These are phyloP conservation scores for Toxonevra muliebris DNA, from an alignment of 2,888 invertebrate genomes.

Conservation along the genomic window DNA sequence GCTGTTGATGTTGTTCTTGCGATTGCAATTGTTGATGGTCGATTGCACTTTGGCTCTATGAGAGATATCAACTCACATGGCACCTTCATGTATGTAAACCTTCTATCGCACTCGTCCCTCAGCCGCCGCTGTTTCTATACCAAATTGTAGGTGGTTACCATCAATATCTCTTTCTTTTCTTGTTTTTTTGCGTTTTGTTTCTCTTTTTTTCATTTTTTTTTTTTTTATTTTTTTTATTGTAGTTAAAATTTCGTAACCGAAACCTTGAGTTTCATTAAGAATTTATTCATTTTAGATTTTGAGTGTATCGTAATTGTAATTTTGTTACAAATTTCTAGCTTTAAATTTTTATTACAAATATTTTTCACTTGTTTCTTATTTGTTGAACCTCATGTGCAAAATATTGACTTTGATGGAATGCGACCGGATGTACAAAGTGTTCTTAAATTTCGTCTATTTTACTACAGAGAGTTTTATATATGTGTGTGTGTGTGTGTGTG, in stretches of 20 bases:
- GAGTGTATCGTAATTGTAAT: constrained; percentile 10
- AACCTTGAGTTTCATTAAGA: constrained; percentile 28
- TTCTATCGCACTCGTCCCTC: not conserved
- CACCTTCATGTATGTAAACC: not conserved
- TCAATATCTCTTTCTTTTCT: constrained; percentile 12
- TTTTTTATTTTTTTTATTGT: no score
- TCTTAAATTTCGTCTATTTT: constrained; percentile 24
- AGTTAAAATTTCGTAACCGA: constrained; percentile 4
- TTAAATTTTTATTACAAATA: not conserved
- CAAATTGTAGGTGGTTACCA: constrained; percentile 30
- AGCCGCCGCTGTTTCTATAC: no score
- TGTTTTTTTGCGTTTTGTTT: no score
- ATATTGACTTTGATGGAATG: constrained; percentile 30
- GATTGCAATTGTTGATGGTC: constrained; percentile 31
- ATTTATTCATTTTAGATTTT: constrained; percentile 14
- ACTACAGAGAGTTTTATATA: constrained; percentile 8
- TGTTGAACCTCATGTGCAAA: not conserved
- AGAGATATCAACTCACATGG: not conserved
- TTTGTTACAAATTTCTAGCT: constrained; percentile 2
- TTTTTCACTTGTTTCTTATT: no score
- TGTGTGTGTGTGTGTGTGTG: not conserved
- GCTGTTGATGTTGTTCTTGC: constrained; percentile 10
- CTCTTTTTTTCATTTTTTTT: not conserved
- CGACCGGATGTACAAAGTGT: constrained; percentile 28
- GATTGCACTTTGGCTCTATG: constrained; percentile 30